These are phyloP conservation scores for Lycaena phlaeas DNA, from an alignment of 2,888 invertebrate genomes.

Conservation along the genomic window DNA sequence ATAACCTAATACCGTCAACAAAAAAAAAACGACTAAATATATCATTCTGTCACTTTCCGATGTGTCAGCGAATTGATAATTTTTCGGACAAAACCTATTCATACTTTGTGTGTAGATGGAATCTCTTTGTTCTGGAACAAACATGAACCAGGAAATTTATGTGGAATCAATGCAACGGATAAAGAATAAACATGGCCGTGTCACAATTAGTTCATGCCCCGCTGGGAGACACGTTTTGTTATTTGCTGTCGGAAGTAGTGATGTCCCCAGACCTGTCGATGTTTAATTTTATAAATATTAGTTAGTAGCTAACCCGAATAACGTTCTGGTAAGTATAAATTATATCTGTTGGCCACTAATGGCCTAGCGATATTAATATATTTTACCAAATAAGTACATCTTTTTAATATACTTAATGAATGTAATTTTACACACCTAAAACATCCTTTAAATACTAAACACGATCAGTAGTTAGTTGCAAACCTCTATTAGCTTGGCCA, in stretches of 20 bases:
- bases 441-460: too few relatives aligned
- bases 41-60: neutral
- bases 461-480: too few relatives aligned
- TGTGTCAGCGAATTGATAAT: conserved; percentile 4
- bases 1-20: neutral
- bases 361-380: too few relatives aligned
- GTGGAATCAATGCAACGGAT: conserved; percentile 38
- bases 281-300: neutral
- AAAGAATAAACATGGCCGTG: conserved; percentile 34
- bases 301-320: too few relatives aligned
- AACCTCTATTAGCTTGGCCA: too few relatives aligned
- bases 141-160: conserved; percentile 23
- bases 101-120: conserved; percentile 7
- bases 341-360: too few relatives aligned
- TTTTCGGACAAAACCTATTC: conserved; percentile 7
- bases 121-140: conserved; percentile 7
- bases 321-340: too few relatives aligned
- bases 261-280: neutral
- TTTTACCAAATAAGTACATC: too few relatives aligned
- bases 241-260: conserved; percentile 24
- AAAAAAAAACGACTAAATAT: conserved; percentile 7
- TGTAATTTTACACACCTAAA: too few relatives aligned
- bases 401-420: too few relatives aligned
- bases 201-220: conserved; percentile 39
- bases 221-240: conserved; percentile 28